Base-by-base conservation (phyloP, 2,797 vertebrate genomes). In the Bovichtus variegatus region DNA sequence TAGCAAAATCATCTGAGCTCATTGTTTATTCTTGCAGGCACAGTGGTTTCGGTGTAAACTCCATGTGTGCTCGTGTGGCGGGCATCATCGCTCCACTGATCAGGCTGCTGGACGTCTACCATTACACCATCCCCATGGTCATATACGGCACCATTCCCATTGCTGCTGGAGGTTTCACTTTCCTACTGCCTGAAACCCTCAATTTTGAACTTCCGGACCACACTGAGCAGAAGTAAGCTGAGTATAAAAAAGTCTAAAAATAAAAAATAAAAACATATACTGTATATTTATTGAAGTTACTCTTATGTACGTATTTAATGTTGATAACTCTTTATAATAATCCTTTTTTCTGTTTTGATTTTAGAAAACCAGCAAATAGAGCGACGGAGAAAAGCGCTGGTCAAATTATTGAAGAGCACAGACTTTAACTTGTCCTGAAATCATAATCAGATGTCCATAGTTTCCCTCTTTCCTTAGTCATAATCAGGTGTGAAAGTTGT, bases 181-280 rank as follows among this genome's bases (percentile, higher is more conserved):
- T 92, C n/a, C 74, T 97, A n/a, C 91, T 97, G 19, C 96, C 96
- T 0, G 97, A 98, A 87, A 97, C 95, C 0, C 19, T 72, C 0
- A 94, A 95, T 62, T 66, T 68, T 0, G 81, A 95, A 2, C 92
- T 97, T 59, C 89, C 82, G 1, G 96, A 97, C 13, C 90, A 91
- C 64, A 51, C 83, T 2, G 51, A 85, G 36, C 2, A 41, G 1
- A 55, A 2, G 91, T 93, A 61, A 86, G 87, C 7, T 34, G 16
- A 76, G 50, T 29, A 19, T 50, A 16, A 50, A n/a, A n/a, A n/a
- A n/a, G n/a, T n/a, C 27, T 5, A 27, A 27, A 27, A 27, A 27
- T 27, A 27, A 27, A 27, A 27, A 27, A 27, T 5, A 27, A 27
- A 5, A 27, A 27, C 27, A 27, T 27, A 27, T 27, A 5, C 27